Evolutionary conservation across 2,113 vertebrate species (phyloP), one percentile per base, ranked within the genome.

Genomic region (Sebastes fasciatus): DNA sequence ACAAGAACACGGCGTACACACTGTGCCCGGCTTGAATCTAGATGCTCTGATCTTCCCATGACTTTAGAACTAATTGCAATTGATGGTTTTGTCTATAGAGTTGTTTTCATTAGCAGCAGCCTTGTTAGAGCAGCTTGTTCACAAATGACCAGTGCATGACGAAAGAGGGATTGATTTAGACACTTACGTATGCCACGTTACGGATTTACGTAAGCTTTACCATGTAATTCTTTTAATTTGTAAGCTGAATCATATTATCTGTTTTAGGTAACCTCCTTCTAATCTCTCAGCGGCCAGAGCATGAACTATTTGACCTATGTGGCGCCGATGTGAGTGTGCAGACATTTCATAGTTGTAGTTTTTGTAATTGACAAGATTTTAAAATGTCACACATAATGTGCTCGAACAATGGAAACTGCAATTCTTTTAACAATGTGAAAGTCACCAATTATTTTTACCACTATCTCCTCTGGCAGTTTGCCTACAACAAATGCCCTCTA

Each of bases 1-100:
- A 77, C 0, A 21, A 73, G 84, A 84, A 84, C 83, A 84, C 21
- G 1, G 21, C 1, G 46, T 84, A 51, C 83, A 55, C 78, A 72
- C 64, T 63, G 68, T 63, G 70, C 65, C 10, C 45, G 19, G 51
- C 61, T 72, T 65, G 49, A 78, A 60, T 45, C 13, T 34, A 48
- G 66, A 57, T 51, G 55, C 34, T 23, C 10, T 13, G 1, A 85
- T 63, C 54, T 84, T 77, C 74, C 19, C 23, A 13, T 67, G 79
- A 77, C 64, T 72, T 49, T 51, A 78, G 19, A 77, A 74, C 43
- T 63, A 71, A 83, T 46, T 46, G 23, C 14, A 63, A 72, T 40
- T 78, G 43, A 63, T 74, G 52, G 11, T 66, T 61, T 77, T 68
- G 45, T 77, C 26, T 26, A 3, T 14, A 8, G 57, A 74, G 43